phyloP scores from a whole-genome alignment of 2,113 vertebrate species.

The Cricetomys ansorgei region DNA sequence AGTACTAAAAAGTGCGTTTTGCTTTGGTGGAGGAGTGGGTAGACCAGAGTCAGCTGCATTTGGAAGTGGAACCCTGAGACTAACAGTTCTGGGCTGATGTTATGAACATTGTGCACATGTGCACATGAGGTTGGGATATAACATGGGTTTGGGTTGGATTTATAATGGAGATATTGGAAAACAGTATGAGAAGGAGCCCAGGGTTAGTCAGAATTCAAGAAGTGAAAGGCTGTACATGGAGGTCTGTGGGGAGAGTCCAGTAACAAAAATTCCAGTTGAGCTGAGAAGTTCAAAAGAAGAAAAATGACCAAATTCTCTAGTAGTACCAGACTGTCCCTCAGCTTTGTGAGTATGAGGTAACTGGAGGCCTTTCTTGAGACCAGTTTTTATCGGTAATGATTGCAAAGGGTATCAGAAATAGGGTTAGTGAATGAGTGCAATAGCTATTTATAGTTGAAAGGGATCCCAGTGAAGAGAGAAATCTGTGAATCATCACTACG shows the following conservation, averaged over 20 bases:
- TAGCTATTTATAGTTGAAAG: background rate
- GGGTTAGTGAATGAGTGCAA: background rate
- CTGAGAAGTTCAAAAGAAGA: constrained; percentile 17
- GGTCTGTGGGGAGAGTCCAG: background rate
- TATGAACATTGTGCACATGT: background rate
- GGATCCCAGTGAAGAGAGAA: background rate
- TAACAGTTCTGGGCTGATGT: background rate
- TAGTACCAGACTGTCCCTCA: background rate
- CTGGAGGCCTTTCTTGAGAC: background rate
- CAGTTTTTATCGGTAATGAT: background rate
- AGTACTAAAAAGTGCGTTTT: background rate
- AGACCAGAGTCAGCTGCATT: background rate
- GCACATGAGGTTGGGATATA: background rate
- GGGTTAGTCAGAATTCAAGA: background rate
- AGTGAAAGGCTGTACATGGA: background rate
- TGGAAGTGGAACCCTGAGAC: background rate
- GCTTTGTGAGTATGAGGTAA: background rate
- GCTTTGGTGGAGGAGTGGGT: background rate
- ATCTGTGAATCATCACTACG: background rate
- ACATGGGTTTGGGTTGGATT: background rate
- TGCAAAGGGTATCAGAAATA: background rate
- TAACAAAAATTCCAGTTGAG: background rate
- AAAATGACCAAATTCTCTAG: background rate
- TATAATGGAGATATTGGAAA: background rate
- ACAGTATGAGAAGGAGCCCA: background rate